These are phyloP conservation scores for Sorex maritimensis DNA, from an alignment of 2,797 vertebrate genomes.

Conservation along the genomic window DNA sequence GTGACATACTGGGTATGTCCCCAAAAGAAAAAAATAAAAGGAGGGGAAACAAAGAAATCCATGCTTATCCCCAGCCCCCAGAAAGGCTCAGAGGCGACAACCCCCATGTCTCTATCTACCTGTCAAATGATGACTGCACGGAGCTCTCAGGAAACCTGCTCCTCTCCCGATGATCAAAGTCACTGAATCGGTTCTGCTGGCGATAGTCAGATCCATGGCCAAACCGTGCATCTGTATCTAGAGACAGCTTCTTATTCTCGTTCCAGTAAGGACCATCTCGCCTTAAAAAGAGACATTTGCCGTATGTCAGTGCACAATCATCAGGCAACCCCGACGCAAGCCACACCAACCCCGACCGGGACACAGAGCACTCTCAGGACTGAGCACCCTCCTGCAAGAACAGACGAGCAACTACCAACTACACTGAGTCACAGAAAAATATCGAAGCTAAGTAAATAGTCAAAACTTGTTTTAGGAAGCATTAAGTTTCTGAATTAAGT, in stretches of 20 bases:
- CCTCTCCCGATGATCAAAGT: slow-evolving; percentile 95
- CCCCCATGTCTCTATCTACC: slow-evolving; percentile 92
- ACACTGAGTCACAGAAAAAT: too few species aligned
- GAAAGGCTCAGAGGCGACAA: neutral
- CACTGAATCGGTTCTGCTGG: slow-evolving; percentile 96
- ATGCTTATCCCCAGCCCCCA: neutral
- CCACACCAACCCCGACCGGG: slow-evolving; percentile 57
- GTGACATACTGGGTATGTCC: too few species aligned
- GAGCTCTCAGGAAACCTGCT: slow-evolving; percentile 94
- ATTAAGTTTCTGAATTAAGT: neutral
- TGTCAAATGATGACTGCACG: slow-evolving; percentile 94
- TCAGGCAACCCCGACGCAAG: slow-evolving; percentile 17
- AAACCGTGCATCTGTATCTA: slow-evolving; percentile 94
- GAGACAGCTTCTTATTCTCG: slow-evolving; percentile 96
- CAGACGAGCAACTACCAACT: neutral
- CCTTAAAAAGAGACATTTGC: slow-evolving; percentile 89
- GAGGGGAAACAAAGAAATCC: neutral
- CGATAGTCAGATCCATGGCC: slow-evolving; percentile 96
- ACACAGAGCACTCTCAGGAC: neutral
- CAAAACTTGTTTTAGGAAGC: too few species aligned
- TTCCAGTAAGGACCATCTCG: slow-evolving; percentile 98
- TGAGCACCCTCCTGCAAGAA: neutral
- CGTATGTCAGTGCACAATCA: slow-evolving; percentile 61
- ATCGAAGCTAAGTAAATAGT: too few species aligned
- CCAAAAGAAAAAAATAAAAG: too few species aligned